Percentiles rank a stretch among this genome's conserved stretches.
Evolutionary conservation across 2,113 vertebrate species (phyloP).

Genomic region (Leiothrix lutea): DNA sequence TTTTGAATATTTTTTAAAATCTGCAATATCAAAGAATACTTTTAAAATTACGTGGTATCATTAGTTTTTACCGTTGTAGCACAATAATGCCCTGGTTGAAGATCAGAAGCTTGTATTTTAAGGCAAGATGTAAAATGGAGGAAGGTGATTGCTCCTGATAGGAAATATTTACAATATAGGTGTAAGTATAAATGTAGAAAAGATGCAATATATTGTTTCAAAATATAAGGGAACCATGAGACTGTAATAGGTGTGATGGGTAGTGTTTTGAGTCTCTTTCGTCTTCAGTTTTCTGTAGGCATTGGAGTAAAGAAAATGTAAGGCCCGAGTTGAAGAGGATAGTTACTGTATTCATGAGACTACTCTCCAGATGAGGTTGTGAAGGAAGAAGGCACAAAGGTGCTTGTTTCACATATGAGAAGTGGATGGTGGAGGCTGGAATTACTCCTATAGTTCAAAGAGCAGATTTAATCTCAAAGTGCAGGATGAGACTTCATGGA

Average conservation of each 20-base stretch:
- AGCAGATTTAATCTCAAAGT: neutral
- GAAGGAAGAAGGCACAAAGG: neutral
- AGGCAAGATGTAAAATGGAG: neutral
- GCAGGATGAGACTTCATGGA: neutral
- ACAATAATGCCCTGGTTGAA: neutral
- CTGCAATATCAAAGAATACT: neutral
- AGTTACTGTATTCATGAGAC: neutral
- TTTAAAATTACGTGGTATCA: neutral
- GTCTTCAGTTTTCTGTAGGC: neutral
- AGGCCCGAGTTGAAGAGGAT: neutral
- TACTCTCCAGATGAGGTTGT: neutral
- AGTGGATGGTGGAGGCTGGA: neutral
- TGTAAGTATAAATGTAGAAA: neutral
- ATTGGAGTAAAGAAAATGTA: neutral
- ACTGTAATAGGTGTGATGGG: neutral
- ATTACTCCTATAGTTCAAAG: neutral
- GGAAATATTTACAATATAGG: neutral
- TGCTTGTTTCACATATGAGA: neutral
- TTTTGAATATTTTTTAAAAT: neutral
- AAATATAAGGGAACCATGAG: neutral
- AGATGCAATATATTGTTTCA: neutral
- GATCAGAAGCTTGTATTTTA: neutral
- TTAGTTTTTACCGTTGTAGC: neutral
- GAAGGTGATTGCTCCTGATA: neutral
- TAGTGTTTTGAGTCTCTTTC: neutral